phyloP scores from a whole-genome alignment of 2,888 invertebrate species.

The Alviniconcha strummeri region DNA sequence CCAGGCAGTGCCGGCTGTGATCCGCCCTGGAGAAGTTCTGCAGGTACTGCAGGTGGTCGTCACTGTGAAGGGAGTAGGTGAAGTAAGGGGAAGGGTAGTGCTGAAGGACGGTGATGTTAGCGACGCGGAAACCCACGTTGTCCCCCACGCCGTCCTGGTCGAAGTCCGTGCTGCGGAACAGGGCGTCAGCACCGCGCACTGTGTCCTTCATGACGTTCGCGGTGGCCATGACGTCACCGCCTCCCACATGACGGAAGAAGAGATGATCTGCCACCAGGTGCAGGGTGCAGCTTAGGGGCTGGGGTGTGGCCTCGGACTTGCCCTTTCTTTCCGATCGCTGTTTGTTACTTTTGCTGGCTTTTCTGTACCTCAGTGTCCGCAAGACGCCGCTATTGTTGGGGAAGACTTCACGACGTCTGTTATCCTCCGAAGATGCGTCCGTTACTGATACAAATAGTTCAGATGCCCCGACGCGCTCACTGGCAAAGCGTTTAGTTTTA shows the following conservation, averaged over 20 bases:
- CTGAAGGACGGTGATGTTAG: conserved; percentile 51
- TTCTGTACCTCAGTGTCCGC: no score
- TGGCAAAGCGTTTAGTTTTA: no score
- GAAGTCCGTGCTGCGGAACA: conserved; percentile 67
- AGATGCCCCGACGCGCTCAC: no score
- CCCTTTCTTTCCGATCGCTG: no score
- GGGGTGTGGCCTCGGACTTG: not conserved
- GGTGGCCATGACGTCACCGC: conserved; percentile 45
- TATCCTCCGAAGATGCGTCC: no score
- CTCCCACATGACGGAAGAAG: conserved; percentile 56
- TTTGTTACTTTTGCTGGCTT: no score
- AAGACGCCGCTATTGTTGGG: no score
- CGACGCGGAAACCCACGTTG: conserved; percentile 64
- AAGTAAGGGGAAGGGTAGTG: conserved; percentile 23
- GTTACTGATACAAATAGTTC: no score
- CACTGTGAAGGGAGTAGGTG: conserved; percentile 37
- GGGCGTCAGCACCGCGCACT: conserved; percentile 59
- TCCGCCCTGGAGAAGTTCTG: conserved; percentile 55
- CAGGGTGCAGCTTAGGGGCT: conserved; percentile 48
- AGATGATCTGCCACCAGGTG: conserved; percentile 66
- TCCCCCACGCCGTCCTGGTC: conserved; percentile 64
- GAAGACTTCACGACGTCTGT: no score
- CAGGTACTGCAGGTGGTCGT: conserved; percentile 51
- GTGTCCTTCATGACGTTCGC: conserved; percentile 57
- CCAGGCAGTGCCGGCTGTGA: conserved; percentile 55